These are phyloP conservation scores for Hapalemur alaotrensis DNA, from an alignment of 2,797 vertebrate genomes.

Conservation along the genomic window DNA sequence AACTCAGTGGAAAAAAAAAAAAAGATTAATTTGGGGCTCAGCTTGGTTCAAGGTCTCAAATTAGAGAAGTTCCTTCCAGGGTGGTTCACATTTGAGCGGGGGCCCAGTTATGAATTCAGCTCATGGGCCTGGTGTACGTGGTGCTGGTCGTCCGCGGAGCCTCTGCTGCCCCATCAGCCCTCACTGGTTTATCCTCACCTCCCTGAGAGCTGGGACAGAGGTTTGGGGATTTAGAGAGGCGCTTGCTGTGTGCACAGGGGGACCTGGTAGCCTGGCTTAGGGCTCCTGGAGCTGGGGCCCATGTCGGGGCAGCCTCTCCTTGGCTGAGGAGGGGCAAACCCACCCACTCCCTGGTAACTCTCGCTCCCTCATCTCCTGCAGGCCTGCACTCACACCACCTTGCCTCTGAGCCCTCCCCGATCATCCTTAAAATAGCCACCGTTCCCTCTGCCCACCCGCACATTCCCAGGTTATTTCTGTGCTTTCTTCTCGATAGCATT, in stretches of 20 bases:
- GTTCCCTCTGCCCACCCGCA: not conserved
- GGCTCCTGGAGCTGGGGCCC: not conserved
- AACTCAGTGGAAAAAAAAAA: not conserved
- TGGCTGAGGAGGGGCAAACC: not conserved
- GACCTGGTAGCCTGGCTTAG: not conserved
- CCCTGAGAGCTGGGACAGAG: no score
- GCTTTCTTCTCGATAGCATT: not conserved
- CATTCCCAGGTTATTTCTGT: not conserved
- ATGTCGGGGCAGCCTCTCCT: not conserved
- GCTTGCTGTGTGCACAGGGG: not conserved
- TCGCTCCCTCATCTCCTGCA: fast-evolving
- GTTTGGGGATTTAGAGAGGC: no score
- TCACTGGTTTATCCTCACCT: not conserved
- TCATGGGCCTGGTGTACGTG: not conserved
- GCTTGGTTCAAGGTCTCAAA: constrained; percentile 51
- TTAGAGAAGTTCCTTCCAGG: constrained; percentile 40
- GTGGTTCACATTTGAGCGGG: constrained; percentile 37
- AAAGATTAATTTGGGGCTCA: constrained; percentile 57
- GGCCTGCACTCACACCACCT: not conserved
- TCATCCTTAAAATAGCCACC: not conserved
- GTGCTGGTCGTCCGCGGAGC: not conserved
- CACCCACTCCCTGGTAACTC: no score
- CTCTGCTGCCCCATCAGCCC: not conserved
- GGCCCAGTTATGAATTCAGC: not conserved
- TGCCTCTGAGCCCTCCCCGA: not conserved